Evolutionary conservation across 2,888 invertebrate species (phyloP).

Genomic region (Drosophila neutralis): DNA sequence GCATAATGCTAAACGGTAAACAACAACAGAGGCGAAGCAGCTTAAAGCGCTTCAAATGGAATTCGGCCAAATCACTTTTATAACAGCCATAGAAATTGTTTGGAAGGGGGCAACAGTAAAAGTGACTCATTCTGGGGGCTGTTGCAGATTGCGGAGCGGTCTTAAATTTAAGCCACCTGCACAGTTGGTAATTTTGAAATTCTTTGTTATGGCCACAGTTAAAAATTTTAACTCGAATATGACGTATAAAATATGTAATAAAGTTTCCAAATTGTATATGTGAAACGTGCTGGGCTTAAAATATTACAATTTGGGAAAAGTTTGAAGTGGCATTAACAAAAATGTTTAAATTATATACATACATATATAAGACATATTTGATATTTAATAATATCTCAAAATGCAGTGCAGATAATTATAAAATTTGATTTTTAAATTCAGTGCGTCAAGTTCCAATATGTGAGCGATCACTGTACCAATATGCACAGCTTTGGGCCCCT

Average conservation of each 20-base stretch:
- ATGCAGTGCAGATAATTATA: not conserved
- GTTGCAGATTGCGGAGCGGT: not conserved
- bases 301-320: not conserved
- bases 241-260: constrained; percentile 2
- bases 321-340: not conserved
- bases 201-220: constrained; percentile 4
- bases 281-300: not conserved
- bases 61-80: constrained; percentile 11
- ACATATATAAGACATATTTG: too few relatives aligned
- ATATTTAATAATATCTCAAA: not conserved
- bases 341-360: not conserved
- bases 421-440: not conserved
- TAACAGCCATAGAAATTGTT: not conserved
- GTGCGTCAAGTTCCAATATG: not conserved
- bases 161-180: constrained; percentile 3
- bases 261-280: not conserved
- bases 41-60: constrained; percentile 22
- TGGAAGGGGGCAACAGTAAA: not conserved
- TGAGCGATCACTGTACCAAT: constrained; percentile 1
- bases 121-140: not conserved
- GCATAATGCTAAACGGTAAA: constrained; percentile 45
- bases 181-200: constrained; percentile 1
- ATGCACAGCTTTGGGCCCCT: not conserved
- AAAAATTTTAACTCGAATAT: constrained; percentile 4
- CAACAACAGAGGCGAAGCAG: constrained; percentile 16